Base-by-base conservation (phyloP, 1,140 invertebrate species). In the Bombus sylvicola region DNA sequence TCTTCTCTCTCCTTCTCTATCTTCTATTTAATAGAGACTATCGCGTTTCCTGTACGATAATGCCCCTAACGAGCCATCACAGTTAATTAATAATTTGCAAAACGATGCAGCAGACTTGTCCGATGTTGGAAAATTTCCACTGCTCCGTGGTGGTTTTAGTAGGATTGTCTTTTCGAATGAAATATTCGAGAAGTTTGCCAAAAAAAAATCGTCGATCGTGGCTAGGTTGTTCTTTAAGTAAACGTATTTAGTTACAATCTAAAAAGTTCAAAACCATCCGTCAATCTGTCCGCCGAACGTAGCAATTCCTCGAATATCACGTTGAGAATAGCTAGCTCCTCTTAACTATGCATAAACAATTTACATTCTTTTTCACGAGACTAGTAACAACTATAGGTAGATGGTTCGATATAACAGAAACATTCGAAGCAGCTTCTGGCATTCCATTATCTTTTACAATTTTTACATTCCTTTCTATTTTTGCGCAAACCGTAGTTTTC, bases 81-180 rank as follows among this genome's bases (percentile, higher is more conserved):
- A 39, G 75, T 71, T 84, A 79, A 84, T 84, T 84, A 79, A 79
- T 78, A 53, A 71, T 71, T 71, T 62, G 5, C n/a, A 62, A 84
- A 84, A 78, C 37, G 37, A 41, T 37, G 10, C 34, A 41, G 13
- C 39, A 76, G 25, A n/a, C 41, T 53, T 34, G 73, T 18, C n/a
- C 25, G 22, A 25, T 18, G 22, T 12, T 57, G 22, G 34, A 22
- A 22, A 37, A 18, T 76, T 57, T 34, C 12, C 4, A 1, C 8
- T 9, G 12, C 28, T 57, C 34, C 8, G 0, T 13, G 1, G 0
- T 31, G 18, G 3, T 18, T 43, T 41, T 15, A 6, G 15, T 6
- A 41, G 28, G 1, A 28, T 41, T 28, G 25, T 41, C 12, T n/a
- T 41, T 41, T 10, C 31, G 1, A n/a, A 9, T 25, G 34, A 28